phyloP scores from a whole-genome alignment of 2,797 vertebrate genomes.

The Poliocrania exsul region DNA sequence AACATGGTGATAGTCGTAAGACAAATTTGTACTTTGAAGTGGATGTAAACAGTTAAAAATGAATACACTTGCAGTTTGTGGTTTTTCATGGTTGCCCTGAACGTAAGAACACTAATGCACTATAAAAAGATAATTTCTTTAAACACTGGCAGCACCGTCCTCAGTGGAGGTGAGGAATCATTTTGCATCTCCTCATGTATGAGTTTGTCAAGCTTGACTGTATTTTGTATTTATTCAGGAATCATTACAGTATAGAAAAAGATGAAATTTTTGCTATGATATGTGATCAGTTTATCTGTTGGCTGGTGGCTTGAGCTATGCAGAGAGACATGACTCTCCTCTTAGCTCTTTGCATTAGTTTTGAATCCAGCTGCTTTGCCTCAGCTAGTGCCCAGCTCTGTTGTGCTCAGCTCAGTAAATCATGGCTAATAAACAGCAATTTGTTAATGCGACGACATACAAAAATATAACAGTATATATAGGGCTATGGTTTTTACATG shows the following conservation, averaged over 20 bases:
- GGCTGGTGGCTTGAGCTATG: constrained; percentile 14
- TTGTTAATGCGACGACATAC: constrained; percentile 40
- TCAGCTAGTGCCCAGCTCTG: constrained; percentile 31
- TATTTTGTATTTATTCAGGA: constrained; percentile 30
- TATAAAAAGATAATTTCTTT: neutral
- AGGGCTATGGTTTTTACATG: constrained; percentile 50
- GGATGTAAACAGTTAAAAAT: neutral
- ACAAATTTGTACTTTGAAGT: neutral
- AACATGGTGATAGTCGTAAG: neutral
- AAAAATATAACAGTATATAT: constrained; percentile 34
- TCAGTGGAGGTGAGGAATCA: neutral
- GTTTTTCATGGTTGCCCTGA: neutral
- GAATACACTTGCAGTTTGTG: neutral
- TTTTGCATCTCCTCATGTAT: neutral
- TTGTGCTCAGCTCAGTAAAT: constrained; percentile 49
- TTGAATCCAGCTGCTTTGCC: constrained; percentile 52
- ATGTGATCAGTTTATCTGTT: constrained; percentile 24
- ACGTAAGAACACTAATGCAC: neutral
- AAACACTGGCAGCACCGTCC: neutral
- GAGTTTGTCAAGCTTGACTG: neutral
- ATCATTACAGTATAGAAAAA: constrained; percentile 5
- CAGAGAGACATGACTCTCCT: constrained; percentile 17
- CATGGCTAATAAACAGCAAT: constrained; percentile 65
- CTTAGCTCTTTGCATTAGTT: constrained; percentile 37
- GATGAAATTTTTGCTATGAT: constrained; percentile 18